Evolutionary conservation across 2,888 invertebrate genomes (phyloP).

Genomic region (Ophion ventricosus): DNA sequence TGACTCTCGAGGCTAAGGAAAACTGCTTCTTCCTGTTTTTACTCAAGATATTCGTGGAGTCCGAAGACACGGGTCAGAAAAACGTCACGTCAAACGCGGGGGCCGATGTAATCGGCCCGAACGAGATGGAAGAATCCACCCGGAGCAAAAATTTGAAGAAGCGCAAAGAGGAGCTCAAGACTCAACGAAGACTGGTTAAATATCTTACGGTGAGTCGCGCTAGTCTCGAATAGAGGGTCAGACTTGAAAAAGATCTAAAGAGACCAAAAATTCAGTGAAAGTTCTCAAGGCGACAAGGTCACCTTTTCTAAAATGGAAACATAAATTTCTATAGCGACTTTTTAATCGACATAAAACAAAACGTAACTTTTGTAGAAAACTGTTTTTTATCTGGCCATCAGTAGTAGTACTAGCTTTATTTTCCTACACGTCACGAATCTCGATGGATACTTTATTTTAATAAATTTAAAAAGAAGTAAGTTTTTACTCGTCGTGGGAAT

Average conservation of each 20-base stretch:
- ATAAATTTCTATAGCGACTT: too few relatives aligned
- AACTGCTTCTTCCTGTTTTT: constrained; percentile 74
- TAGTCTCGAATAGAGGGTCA: background rate
- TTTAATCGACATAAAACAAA: too few relatives aligned
- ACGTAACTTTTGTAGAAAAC: too few relatives aligned
- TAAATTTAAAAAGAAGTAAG: too few relatives aligned
- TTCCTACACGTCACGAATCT: too few relatives aligned
- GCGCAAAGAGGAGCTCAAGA: constrained; percentile 85
- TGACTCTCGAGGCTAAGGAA: constrained; percentile 71
- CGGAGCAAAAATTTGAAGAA: constrained; percentile 79
- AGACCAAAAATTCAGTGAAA: too few relatives aligned
- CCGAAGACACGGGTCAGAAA: constrained; percentile 67
- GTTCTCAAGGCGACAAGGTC: too few relatives aligned
- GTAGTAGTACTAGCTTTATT: too few relatives aligned
- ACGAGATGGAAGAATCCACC: constrained; percentile 64
- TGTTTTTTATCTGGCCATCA: too few relatives aligned
- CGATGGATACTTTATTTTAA: too few relatives aligned
- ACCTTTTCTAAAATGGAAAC: too few relatives aligned
- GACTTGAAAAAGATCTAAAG: too few relatives aligned
- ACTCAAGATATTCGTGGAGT: constrained; percentile 79
- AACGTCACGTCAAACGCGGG: background rate
- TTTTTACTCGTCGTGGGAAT: constrained; percentile 25
- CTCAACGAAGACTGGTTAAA: constrained; percentile 87
- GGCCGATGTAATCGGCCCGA: constrained; percentile 64
- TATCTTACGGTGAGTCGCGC: constrained; percentile 88